Base-by-base conservation (phyloP, 2,888 invertebrate species). In the Caenorhabditis afra region DNA sequence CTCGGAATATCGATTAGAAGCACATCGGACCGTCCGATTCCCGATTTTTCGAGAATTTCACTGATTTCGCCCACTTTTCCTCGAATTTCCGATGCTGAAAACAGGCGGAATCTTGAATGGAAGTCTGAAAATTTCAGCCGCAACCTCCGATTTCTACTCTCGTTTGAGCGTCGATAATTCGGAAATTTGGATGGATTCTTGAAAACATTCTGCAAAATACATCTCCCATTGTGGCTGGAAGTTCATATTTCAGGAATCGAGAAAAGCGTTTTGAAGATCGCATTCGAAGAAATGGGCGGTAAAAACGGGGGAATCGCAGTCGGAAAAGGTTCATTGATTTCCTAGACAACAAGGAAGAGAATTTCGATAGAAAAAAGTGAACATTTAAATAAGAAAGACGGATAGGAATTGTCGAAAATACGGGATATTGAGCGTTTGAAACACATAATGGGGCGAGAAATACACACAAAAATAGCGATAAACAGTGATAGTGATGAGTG, bases 1-100 rank as follows among this genome's bases (percentile, higher is more conserved):
- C 76, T 18, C 52, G 52, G 53, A 16, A 58, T 53, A 22, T 44
- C 29, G 5, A 77, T 53, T n/a, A 45, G 59, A 23, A 77, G 7
- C 18, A 77, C 70, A 44, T 77, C 76, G 16, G 16, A 37, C 11
- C 35, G n/a, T 4, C 16, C 22, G 2, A 50, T 8, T 22, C n/a
- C 20, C 18, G 16, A 47, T 23, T 47, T 47, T n/a, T 12, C 35
- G 29, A 11, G 3, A 22, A 41, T 16, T 16, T 55, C 16, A 1
- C 2, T 12, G 10, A 5, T 14, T 18, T 39, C 3, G 5, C 10
- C 47, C 18, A 67, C 50, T 41, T 55, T 47, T 7, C 55, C 55
- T 11, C 23, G 16, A n/a, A 70, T 55, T 47, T 70, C 61, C 1
- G 53, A 37, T 18, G 37, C 61, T 45, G 37, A 41, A 18, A 67